Evolutionary conservation across 2,797 vertebrate species (phyloP).

Genomic region (Gobio occitaniae): DNA sequence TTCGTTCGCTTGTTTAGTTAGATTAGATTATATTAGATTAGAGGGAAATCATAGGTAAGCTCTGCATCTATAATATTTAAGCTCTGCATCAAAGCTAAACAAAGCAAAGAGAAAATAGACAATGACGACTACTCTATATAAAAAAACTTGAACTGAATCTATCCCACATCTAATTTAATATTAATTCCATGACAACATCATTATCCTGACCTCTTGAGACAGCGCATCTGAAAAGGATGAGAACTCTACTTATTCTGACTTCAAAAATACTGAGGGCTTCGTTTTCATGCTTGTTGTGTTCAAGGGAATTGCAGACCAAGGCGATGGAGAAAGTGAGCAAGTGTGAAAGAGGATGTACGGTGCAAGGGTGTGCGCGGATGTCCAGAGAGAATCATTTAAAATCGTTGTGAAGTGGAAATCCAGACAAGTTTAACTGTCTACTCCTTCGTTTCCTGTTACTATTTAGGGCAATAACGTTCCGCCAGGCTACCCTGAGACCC

Average conservation of each 20-base stretch:
- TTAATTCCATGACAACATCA: slow-evolving; percentile 53
- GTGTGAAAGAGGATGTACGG: background rate
- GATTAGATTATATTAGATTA: no score
- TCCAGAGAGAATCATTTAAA: slow-evolving; percentile 46
- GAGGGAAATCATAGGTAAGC: no score
- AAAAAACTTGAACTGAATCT: slow-evolving; percentile 4
- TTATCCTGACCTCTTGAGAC: slow-evolving; percentile 47
- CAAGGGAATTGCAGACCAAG: slow-evolving; percentile 47
- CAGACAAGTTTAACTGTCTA: slow-evolving; percentile 59
- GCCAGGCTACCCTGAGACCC: slow-evolving; percentile 52
- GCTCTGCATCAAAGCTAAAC: slow-evolving; percentile 27
- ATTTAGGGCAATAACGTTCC: slow-evolving; percentile 65
- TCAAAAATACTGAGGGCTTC: slow-evolving; percentile 31
- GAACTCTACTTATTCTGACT: slow-evolving; percentile 56
- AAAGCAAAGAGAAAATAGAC: background rate
- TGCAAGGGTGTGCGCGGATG: background rate
- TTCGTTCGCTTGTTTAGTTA: no score
- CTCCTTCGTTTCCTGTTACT: slow-evolving; percentile 61
- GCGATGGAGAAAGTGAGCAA: slow-evolving; percentile 11
- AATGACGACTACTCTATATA: slow-evolving; percentile 13
- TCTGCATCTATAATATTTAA: background rate
- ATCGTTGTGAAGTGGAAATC: slow-evolving; percentile 65
- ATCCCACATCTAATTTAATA: slow-evolving; percentile 32
- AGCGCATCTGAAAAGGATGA: slow-evolving; percentile 17
- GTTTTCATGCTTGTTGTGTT: slow-evolving; percentile 43